phyloP scores from a whole-genome alignment of 2,797 vertebrate species.

The Rhinella marina region DNA sequence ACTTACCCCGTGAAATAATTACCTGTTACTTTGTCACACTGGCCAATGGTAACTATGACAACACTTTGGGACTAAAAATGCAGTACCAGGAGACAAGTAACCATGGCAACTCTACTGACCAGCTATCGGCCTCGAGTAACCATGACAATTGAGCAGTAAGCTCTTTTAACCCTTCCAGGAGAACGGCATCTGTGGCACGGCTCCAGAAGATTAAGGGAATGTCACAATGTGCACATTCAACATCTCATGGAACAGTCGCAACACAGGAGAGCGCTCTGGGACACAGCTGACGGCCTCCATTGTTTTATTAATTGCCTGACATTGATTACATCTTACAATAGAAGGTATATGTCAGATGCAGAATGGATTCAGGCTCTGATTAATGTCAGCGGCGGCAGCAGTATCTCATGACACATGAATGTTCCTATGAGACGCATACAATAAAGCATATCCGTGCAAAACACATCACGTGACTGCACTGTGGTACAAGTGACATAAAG shows the following conservation, averaged over 20 bases:
- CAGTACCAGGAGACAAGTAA: constrained; percentile 57
- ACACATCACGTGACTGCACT: neutral
- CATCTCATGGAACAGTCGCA: neutral
- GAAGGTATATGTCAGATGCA: neutral
- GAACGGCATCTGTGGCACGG: neutral
- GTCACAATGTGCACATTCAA: neutral
- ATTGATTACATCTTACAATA: neutral
- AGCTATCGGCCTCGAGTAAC: constrained; percentile 50
- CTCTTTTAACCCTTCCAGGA: constrained; percentile 52
- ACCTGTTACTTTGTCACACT: constrained; percentile 58
- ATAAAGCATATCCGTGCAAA: neutral
- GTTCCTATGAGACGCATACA: neutral
- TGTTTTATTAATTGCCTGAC: neutral
- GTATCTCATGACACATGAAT: neutral
- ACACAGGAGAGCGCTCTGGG: neutral
- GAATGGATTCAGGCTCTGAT: neutral
- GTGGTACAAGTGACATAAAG: too few species aligned
- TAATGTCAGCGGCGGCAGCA: neutral
- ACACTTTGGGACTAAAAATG: constrained; percentile 57
- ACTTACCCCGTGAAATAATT: constrained; percentile 56
- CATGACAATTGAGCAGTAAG: constrained; percentile 60
- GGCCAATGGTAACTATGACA: constrained; percentile 58
- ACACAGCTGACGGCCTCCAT: neutral
- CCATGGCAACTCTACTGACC: constrained; percentile 59
- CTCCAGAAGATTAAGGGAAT: neutral